Conservation (phyloP, 2,113 vertebrate species). For the Gracilinanus agilis region DNA sequence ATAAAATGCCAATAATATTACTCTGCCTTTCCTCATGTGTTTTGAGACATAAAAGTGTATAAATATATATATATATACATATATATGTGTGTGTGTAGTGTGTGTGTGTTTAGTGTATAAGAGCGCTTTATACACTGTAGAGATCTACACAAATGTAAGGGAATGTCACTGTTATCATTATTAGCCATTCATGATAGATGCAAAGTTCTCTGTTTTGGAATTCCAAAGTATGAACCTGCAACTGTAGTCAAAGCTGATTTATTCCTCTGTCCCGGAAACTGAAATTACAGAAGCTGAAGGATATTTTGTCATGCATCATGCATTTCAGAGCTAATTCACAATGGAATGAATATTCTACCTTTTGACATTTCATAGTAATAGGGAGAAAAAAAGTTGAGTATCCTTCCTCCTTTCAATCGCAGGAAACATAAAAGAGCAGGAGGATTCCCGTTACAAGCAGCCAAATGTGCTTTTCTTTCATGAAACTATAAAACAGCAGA, state of each 20-base stretch:
- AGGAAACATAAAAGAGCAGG: constrained; percentile 14
- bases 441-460: constrained; percentile 33
- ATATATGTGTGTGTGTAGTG: too few species aligned
- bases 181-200: background rate
- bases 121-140: background rate
- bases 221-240: background rate
- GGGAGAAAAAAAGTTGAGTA: background rate
- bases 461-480: constrained; percentile 9
- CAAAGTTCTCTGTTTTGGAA: background rate
- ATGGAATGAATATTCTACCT: background rate
- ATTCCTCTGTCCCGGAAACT: background rate
- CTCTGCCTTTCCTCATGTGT: background rate
- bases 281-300: background rate
- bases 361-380: constrained; percentile 35
- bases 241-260: background rate
- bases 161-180: background rate
- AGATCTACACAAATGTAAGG: background rate
- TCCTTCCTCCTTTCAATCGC: constrained; percentile 38
- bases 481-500: constrained; percentile 34
- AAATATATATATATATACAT: too few species aligned
- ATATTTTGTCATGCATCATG: background rate
- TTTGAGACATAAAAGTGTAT: background rate
- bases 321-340: background rate
- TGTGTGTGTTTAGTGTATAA: background rate
- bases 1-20: background rate